A percentile compares a stretch with the other conserved stretches of the same genome.
phyloP scores from a whole-genome alignment of 2,888 invertebrate species.

The Trilocha varians region DNA sequence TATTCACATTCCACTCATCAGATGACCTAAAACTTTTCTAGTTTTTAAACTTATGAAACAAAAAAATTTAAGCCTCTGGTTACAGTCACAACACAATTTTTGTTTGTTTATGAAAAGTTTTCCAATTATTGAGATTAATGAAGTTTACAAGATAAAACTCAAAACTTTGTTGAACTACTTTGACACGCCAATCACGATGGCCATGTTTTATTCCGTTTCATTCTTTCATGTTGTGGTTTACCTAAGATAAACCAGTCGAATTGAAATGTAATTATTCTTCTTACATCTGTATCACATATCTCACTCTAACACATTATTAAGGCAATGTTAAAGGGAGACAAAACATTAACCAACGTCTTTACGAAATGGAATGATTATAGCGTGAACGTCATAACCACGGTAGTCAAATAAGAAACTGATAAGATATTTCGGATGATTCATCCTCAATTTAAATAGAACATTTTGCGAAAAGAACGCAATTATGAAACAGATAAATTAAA shows the following conservation, averaged over 20 bases:
- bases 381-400: conserved; percentile 51
- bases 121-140: too few relatives aligned
- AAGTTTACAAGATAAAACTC: neutral
- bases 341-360: neutral
- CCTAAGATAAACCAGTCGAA: neutral
- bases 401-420: conserved; percentile 60
- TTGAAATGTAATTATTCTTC: conserved; percentile 7
- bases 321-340: neutral
- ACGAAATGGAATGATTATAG: conserved; percentile 18
- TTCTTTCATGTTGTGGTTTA: conserved; percentile 38
- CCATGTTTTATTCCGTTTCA: conserved; percentile 49
- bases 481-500: conserved; percentile 5
- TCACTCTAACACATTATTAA: neutral
- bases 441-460: conserved; percentile 12
- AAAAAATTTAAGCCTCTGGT: neutral
- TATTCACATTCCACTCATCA: conserved; percentile 7
- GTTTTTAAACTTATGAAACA: neutral
- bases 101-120: too few relatives aligned
- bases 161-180: conserved; percentile 3
- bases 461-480: conserved; percentile 1
- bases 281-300: neutral
- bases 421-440: conserved; percentile 45
- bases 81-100: too few relatives aligned
- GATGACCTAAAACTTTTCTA: conserved; percentile 40
- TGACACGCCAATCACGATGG: too few relatives aligned